Evolutionary conservation across 2,888 invertebrate genomes (phyloP), one percentile per base, ranked within the genome.

Genomic region (Microctonus aethiopoides): DNA sequence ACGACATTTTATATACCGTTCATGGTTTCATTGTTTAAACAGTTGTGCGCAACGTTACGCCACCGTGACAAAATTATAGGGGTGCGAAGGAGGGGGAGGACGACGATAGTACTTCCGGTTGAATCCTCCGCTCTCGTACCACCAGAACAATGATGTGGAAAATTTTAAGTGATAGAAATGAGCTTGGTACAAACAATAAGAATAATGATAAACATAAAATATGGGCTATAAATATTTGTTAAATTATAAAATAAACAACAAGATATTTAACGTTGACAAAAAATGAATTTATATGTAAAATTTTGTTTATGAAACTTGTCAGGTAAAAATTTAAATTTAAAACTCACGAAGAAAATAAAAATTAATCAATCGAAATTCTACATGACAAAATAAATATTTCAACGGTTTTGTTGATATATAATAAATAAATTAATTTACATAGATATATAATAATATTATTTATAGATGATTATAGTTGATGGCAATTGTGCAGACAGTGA

Each of bases 21-120:
- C 10, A 9, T 64, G 46, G 20, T 54, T 52, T 52, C 34, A 64
- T 64, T 52, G 64, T 64, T 64, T 32, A 54, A 54, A n/a, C 32
- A 16, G 16, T 46, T 46, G 32, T 6, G 32, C 67, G 68, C 71
- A 71, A 68, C 51, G 72, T 71, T 61, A 59, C 66, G 72, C 64
- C 71, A 72, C 72, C 74, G 70, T 71, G 74, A 75, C 74, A 78
- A 77, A 78, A 78, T 78, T 78, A 78, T 75, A 74, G 4, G 16
- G n/a, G n/a, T n/a, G n/a, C n/a, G n/a, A n/a, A n/a, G n/a, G n/a
- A n/a, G n/a, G n/a, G n/a, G n/a, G n/a, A n/a, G n/a, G n/a, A n/a
- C n/a, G n/a, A 76, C 72, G 65, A 66, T 70, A 5, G 54, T 13
- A 54, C 26, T 54, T 54, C 13, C 11, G 54, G 0, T 11, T 54